Evolutionary conservation across 2,113 vertebrate genomes (phyloP), one percentile per base, ranked within the genome.

Genomic region (Hypomesus transpacificus): DNA sequence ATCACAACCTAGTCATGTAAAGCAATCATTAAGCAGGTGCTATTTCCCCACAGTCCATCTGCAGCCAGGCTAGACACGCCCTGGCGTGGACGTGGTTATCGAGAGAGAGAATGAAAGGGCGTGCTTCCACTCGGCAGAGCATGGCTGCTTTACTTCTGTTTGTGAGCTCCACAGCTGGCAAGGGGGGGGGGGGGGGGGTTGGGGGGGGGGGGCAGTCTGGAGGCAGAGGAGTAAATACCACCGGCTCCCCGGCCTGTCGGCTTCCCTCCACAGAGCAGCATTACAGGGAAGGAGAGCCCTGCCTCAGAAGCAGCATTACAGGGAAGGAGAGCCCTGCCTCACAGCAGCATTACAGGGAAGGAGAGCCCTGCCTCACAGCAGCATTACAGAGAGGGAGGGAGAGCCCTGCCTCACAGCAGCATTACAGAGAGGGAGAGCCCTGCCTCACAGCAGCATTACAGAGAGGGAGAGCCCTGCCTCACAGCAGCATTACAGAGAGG

Each of bases 161-260:
- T 52, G 61, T 21, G 46, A 46, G 70, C 76, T 74, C 70, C 31
- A 26, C 66, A 71, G 70, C 68, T 50, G 61, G 59, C 77, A 69
- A 26, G 31, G 31, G 4, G 5, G 31, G 7, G 3, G 31, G 21
- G 31, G 77, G 50, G 77, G 75, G 75, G 63, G 73, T 1, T 8
- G 9, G 2, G 39, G 39, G 39, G 8, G 9, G 39, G 4, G 7
- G 39, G 39, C 39, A 46, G 39, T 46, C 39, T 46, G 39, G 39
- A 46, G 39, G 39, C 39, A 46, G 39, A 46, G 65, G 71, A 57
- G 54, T 65, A 75, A 82, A 85, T 75, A 78, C 66, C 57, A 61
- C 52, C 67, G 6, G 13, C 39, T 78, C 31, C 65, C 73, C 73
- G 72, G 53, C 78, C 57, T 31, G 58, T 74, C 66, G 77, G 71